These are phyloP conservation scores for Syrphus vitripennis DNA, from an alignment of 2,888 invertebrate genomes.

Conservation along the genomic window DNA sequence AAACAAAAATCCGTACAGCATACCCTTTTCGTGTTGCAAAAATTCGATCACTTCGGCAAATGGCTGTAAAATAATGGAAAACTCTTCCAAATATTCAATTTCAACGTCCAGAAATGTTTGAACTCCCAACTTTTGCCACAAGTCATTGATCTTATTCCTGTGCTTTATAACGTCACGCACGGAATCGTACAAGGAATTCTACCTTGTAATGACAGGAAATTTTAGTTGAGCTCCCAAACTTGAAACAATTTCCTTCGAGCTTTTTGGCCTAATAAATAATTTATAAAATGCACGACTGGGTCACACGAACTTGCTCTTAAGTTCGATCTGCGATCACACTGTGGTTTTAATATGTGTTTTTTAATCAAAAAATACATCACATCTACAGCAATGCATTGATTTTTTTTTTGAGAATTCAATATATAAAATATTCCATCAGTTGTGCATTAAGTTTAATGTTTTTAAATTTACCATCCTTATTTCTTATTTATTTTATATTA, in stretches of 20 bases:
- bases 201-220: conserved; percentile 17
- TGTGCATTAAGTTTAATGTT: too few relatives aligned
- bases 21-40: background rate
- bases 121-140: conserved; percentile 21
- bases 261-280: conserved; percentile 15
- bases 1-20: background rate
- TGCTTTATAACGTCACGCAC: background rate
- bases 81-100: conserved; percentile 3
- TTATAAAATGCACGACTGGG: too few relatives aligned
- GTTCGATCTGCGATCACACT: too few relatives aligned
- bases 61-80: background rate
- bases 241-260: background rate
- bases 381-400: too few relatives aligned
- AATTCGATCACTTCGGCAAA: background rate
- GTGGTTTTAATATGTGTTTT: too few relatives aligned
- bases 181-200: conserved; percentile 26
- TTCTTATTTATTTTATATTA: too few relatives aligned
- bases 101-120: background rate
- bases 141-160: conserved; percentile 9
- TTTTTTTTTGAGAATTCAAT: too few relatives aligned
- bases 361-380: too few relatives aligned
- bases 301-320: too few relatives aligned
- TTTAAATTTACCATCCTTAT: too few relatives aligned
- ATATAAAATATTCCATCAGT: too few relatives aligned
- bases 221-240: conserved; percentile 13